These are phyloP conservation scores for Scaptomyza parva DNA, from an alignment of 2,888 invertebrate species.

Conservation along the genomic window DNA sequence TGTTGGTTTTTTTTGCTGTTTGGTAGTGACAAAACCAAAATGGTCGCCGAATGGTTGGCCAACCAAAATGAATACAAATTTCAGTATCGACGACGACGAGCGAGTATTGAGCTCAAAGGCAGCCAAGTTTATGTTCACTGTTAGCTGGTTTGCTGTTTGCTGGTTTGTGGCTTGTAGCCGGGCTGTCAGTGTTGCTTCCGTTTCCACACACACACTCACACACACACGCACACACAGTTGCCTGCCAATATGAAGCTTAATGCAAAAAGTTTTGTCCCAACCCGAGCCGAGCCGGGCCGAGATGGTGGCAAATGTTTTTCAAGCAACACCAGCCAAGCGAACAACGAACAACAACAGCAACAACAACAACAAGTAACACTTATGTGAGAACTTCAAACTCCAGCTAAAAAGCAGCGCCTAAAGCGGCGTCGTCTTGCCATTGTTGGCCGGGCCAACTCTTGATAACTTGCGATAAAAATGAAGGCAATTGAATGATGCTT, in stretches of 20 bases:
- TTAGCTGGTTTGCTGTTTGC: no score
- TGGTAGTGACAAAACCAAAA: slow-evolving; percentile 39
- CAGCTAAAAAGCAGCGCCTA: slow-evolving; percentile 1
- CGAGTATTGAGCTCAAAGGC: slow-evolving; percentile 8
- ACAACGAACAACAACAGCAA: background rate
- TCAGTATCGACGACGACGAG: no score
- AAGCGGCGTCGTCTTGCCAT: slow-evolving; percentile 28
- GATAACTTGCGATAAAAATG: slow-evolving; percentile 76
- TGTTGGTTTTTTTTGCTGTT: slow-evolving; percentile 1
- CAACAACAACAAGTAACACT: slow-evolving; percentile 12
- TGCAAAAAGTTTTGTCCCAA: slow-evolving; percentile 59
- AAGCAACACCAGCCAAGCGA: slow-evolving; percentile 5
- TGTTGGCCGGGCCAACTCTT: slow-evolving; percentile 63
- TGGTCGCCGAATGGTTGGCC: slow-evolving; percentile 15
- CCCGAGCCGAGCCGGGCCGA: background rate
- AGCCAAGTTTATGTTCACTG: background rate
- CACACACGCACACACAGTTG: no score
- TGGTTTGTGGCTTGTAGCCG: background rate
- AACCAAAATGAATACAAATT: slow-evolving; percentile 46
- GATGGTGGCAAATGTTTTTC: slow-evolving; percentile 2
- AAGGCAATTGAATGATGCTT: slow-evolving; percentile 82
- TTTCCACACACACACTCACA: no score
- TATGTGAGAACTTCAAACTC: slow-evolving; percentile 14
- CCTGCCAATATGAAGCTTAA: slow-evolving; percentile 56
- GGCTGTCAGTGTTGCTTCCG: slow-evolving; percentile 40